Conservation (phyloP, 1,140 invertebrate genomes). For the Ditylenchus dipsaci region DNA sequence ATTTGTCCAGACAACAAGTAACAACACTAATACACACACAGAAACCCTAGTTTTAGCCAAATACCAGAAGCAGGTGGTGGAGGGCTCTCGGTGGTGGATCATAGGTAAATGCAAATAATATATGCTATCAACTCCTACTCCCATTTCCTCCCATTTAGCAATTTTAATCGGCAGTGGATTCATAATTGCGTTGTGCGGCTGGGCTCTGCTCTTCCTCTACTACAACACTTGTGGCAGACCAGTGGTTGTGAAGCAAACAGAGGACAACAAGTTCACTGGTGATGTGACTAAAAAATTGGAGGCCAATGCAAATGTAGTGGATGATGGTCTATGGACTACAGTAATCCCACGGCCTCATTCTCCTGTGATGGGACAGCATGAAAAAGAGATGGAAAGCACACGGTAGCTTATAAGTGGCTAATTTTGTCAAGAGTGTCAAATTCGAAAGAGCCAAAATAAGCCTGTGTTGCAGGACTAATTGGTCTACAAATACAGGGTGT, state of each 20-base stretch:
- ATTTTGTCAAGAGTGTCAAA: too few relatives aligned
- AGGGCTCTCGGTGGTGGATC: slow-evolving; percentile 27
- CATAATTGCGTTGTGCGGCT: slow-evolving; percentile 20
- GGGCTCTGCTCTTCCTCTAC: slow-evolving; percentile 24
- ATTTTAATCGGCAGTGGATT: slow-evolving; percentile 20
- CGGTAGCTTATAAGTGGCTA: too few relatives aligned
- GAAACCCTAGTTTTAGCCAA: slow-evolving; percentile 18
- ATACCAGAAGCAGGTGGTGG: slow-evolving; percentile 12
- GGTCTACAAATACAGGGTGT: too few relatives aligned
- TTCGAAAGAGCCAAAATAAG: too few relatives aligned
- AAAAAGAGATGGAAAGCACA: too few relatives aligned
- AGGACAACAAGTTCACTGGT: not conserved
- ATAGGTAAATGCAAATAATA: slow-evolving; percentile 12
- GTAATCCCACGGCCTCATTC: too few relatives aligned
- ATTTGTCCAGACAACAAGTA: not conserved
- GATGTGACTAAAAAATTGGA: not conserved
- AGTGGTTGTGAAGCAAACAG: not conserved
- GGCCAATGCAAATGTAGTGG: not conserved
- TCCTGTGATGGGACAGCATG: too few relatives aligned
- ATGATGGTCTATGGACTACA: too few relatives aligned
- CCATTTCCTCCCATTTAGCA: slow-evolving; percentile 7
- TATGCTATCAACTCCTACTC: too few relatives aligned
- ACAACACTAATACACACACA: too few relatives aligned
- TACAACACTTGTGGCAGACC: slow-evolving; percentile 21
- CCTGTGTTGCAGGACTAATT: too few relatives aligned